Conservation (phyloP, 2,113 vertebrate species). For the Procapra przewalskii region DNA sequence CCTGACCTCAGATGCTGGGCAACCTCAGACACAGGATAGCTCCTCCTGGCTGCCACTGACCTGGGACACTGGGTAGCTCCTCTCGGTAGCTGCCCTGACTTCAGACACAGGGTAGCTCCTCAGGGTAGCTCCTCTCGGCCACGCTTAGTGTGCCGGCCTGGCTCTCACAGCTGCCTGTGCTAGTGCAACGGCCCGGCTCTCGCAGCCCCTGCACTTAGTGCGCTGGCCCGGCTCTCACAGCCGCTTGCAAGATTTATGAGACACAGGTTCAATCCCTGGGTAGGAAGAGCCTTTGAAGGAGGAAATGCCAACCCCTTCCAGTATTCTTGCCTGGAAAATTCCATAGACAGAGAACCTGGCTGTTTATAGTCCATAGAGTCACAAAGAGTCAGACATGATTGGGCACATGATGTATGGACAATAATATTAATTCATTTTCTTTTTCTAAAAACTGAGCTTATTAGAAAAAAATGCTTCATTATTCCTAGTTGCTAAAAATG, state of each 20-base stretch:
- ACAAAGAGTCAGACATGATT: background rate
- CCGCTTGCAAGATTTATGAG: background rate
- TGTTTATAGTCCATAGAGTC: background rate
- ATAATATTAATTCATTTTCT: background rate
- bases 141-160: fast-evolving
- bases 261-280: background rate
- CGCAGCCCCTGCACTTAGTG: too few species aligned
- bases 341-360: background rate
- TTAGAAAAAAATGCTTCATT: background rate
- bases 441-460: background rate
- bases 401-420: background rate
- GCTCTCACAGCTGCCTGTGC: too few species aligned
- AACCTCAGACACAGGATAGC: too few species aligned
- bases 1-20: too few species aligned
- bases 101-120: too few species aligned
- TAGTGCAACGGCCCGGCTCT: too few species aligned
- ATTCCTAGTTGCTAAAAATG: background rate
- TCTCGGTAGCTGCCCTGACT: too few species aligned
- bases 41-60: too few species aligned
- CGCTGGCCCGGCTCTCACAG: too few species aligned
- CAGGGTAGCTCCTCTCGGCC: too few species aligned
- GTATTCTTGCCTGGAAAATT: background rate
- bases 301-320: background rate
- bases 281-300: background rate
- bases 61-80: too few species aligned